These are phyloP conservation scores for Anolis apletophallus DNA, from an alignment of 2,797 vertebrate genomes.

Conservation along the genomic window DNA sequence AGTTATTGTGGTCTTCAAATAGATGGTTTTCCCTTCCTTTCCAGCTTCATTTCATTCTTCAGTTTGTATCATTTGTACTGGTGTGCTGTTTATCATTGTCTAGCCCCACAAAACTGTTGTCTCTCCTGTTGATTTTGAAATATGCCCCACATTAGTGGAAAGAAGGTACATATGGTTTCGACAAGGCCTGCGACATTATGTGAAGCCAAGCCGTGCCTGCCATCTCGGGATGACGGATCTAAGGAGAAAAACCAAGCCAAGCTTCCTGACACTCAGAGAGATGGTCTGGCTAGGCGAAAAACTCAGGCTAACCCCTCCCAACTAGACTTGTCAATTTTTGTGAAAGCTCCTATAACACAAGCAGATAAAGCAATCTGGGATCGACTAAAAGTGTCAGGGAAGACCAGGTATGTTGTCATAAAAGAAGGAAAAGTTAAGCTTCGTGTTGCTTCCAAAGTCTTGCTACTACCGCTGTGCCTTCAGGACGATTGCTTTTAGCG, in stretches of 20 bases:
- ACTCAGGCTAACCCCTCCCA: slow-evolving; percentile 75
- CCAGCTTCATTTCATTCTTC: slow-evolving; percentile 38
- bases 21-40: slow-evolving; percentile 49
- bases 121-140: slow-evolving; percentile 52
- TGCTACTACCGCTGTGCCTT: not conserved
- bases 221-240: slow-evolving; percentile 54
- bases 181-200: slow-evolving; percentile 41
- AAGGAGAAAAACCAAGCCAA: slow-evolving; percentile 57
- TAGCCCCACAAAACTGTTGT: slow-evolving; percentile 61
- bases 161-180: slow-evolving; percentile 59
- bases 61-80: slow-evolving; percentile 54
- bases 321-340: slow-evolving; percentile 78
- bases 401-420: slow-evolving; percentile 84
- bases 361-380: slow-evolving; percentile 93
- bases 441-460: not conserved
- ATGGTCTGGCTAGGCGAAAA: slow-evolving; percentile 85
- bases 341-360: slow-evolving; percentile 84
- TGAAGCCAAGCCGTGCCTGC: slow-evolving; percentile 49
- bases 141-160: slow-evolving; percentile 70
- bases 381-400: slow-evolving; percentile 87
- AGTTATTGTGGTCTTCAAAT: not conserved
- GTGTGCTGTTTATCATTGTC: slow-evolving; percentile 62
- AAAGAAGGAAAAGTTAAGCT: not conserved
- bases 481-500: not conserved
- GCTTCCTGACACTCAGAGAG: slow-evolving; percentile 81